Percentiles rank a stretch among this genome's conserved stretches.
Evolutionary conservation across 1,140 invertebrate genomes (phyloP).

Genomic region (Phthorimaea operculella): DNA sequence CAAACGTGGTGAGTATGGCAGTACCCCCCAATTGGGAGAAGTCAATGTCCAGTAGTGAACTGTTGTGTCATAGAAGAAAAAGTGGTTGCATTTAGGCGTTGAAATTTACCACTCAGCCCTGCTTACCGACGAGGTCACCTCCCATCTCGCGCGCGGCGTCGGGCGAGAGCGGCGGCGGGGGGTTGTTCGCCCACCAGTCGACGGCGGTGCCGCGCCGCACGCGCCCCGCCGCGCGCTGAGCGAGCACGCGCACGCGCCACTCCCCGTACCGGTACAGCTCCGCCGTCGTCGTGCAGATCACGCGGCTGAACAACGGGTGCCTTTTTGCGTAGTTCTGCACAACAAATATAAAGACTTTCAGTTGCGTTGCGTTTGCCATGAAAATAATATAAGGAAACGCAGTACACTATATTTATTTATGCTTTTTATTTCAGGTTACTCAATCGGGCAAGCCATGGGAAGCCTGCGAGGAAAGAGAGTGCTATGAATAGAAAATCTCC

Average conservation of each 20-base stretch:
- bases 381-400: no score
- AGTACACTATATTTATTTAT: no score
- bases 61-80: background rate
- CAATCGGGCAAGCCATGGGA: background rate
- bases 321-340: constrained; percentile 15
- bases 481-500: no score
- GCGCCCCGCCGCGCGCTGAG: background rate
- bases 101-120: no score
- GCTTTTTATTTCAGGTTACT: no score
- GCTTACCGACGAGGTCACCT: constrained; percentile 28
- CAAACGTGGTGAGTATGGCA: no score
- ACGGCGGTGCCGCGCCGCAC: no score
- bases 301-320: constrained; percentile 17
- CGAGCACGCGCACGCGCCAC: constrained; percentile 11
- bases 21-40: no score
- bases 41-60: background rate
- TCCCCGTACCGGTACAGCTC: constrained; percentile 13
- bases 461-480: background rate
- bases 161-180: constrained; percentile 14
- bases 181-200: constrained; percentile 22
- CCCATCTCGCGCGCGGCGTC: constrained; percentile 23
- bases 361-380: no score
- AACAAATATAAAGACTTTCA: no score
- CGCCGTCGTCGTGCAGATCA: constrained; percentile 17
- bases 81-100: no score